These are phyloP conservation scores for Cydia fagiglandana DNA, from an alignment of 1,140 invertebrate genomes.

Conservation along the genomic window DNA sequence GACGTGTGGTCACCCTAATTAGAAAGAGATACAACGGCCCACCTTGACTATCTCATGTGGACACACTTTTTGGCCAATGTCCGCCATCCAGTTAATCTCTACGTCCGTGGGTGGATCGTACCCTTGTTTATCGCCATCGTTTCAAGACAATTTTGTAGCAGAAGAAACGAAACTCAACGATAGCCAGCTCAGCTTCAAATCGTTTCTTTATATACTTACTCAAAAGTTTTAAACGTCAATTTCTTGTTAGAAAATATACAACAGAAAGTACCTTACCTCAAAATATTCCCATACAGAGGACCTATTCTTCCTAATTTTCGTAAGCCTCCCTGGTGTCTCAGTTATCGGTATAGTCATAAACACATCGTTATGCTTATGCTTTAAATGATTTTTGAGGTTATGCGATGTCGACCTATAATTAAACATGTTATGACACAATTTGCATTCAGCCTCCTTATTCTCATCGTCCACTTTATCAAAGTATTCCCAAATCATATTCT, in stretches of 20 bases:
- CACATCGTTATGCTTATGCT: conserved; percentile 34
- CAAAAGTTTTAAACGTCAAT: neutral
- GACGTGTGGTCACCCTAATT: too few relatives aligned
- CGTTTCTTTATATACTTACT: neutral
- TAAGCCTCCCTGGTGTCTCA: neutral
- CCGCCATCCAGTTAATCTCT: too few relatives aligned
- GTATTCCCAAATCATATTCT: conserved; percentile 31
- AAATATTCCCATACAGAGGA: conserved; percentile 8
- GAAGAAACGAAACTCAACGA: too few relatives aligned
- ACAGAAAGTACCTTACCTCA: neutral
- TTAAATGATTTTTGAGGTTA: conserved; percentile 39
- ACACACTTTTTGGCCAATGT: too few relatives aligned
- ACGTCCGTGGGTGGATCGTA: too few relatives aligned
- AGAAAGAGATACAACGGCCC: too few relatives aligned
- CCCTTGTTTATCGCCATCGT: too few relatives aligned
- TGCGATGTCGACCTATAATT: conserved; percentile 34
- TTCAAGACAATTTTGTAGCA: too few relatives aligned
- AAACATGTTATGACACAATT: conserved; percentile 25
- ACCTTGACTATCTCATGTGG: too few relatives aligned
- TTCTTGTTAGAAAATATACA: neutral
- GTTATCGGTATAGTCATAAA: conserved; percentile 44
- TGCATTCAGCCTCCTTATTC: conserved; percentile 33
- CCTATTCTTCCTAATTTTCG: neutral
- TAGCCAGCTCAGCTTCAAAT: too few relatives aligned
- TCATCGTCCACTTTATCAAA: conserved; percentile 24